Evolutionary conservation across 2,113 vertebrate genomes (phyloP).

Genomic region (Chaenogobius annularis): DNA sequence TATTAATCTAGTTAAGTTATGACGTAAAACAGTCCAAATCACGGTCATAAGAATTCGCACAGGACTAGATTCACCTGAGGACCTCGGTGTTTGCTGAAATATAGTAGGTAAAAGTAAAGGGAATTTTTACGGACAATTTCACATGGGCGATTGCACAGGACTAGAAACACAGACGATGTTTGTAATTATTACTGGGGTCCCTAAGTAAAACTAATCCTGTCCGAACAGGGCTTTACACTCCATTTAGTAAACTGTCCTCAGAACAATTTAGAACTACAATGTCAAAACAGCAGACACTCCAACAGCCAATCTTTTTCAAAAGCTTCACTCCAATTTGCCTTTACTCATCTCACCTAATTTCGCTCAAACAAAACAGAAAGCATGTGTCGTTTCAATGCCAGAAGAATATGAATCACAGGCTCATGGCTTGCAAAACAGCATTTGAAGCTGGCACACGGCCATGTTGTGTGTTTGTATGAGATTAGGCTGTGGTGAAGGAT

Average conservation of each 20-base stretch:
- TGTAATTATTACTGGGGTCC: background rate
- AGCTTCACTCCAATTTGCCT: conserved; percentile 6
- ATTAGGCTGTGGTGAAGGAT: conserved; percentile 47
- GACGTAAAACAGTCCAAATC: too few species aligned
- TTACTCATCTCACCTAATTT: conserved; percentile 22
- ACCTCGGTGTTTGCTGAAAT: too few species aligned
- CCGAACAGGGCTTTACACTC: background rate
- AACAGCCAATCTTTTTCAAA: conserved; percentile 6
- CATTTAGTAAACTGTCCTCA: conserved; percentile 7
- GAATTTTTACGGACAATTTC: too few species aligned
- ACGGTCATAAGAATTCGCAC: too few species aligned
- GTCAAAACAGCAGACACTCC: conserved; percentile 5
- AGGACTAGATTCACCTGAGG: too few species aligned
- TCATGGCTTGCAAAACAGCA: conserved; percentile 24
- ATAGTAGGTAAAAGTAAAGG: too few species aligned
- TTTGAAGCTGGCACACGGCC: conserved; percentile 21
- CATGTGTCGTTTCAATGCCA: background rate
- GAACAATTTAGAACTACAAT: background rate
- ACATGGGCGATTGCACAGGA: too few species aligned
- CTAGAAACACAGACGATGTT: too few species aligned
- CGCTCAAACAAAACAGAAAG: conserved; percentile 22
- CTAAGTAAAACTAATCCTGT: too few species aligned
- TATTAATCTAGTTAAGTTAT: too few species aligned
- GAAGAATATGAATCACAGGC: conserved; percentile 39
- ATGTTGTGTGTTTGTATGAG: conserved; percentile 34